Percentiles rank a stretch among this genome's conserved stretches.
phyloP scores from a whole-genome alignment of 2,888 invertebrate species.

The Strigamia maritima region DNA sequence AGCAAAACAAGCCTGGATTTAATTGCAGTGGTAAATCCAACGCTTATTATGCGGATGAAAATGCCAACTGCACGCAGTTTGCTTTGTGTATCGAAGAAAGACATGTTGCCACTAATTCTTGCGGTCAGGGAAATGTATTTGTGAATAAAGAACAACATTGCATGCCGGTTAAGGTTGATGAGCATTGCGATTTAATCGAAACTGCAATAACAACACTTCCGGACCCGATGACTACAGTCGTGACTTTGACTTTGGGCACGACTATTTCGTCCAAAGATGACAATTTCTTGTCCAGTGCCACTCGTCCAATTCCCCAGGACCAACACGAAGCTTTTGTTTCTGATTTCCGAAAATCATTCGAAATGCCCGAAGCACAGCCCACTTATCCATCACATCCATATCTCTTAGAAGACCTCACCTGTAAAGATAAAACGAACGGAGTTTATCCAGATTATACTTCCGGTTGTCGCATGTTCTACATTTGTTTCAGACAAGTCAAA shows the following conservation, averaged over 20 bases:
- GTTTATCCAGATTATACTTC: conserved; percentile 42
- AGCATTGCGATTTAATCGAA: background rate
- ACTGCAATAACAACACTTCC: background rate
- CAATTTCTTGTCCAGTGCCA: conserved; percentile 24
- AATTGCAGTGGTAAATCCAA: conserved; percentile 45
- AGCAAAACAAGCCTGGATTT: background rate
- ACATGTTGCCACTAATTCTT: conserved; percentile 41
- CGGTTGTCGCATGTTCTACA: conserved; percentile 43
- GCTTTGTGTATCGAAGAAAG: conserved; percentile 60
- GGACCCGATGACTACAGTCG: background rate
- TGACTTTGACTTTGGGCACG: background rate
- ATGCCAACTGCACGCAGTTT: conserved; percentile 58
- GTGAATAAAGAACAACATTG: conserved; percentile 37
- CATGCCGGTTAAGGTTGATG: background rate
- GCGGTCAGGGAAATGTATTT: conserved; percentile 42
- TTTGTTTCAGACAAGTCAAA: conserved; percentile 42
- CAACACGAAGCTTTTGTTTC: background rate
- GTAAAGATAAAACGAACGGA: conserved; percentile 43
- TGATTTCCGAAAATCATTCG: background rate
- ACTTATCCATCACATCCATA: background rate
- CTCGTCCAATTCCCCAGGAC: background rate
- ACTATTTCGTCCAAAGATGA: background rate
- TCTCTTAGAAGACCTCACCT: conserved; percentile 36
- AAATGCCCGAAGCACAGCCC: background rate
- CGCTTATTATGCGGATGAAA: conserved; percentile 60